Percentiles rank a stretch among this genome's conserved stretches.
phyloP scores from a whole-genome alignment of 2,888 invertebrate genomes.

The Sminthurides aquaticus region DNA sequence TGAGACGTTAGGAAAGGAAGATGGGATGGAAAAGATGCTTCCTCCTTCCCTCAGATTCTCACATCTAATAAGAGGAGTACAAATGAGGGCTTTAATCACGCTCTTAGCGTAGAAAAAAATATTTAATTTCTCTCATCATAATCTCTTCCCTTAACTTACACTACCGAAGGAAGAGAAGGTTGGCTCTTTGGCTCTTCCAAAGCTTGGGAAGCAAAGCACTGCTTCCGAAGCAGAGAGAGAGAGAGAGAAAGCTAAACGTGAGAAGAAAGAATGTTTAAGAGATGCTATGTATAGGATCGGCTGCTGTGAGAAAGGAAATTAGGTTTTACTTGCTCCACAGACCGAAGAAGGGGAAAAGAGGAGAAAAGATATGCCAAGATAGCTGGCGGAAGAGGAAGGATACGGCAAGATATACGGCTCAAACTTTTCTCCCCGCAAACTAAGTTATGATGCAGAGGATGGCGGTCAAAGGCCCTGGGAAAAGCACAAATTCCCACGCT shows the following conservation, averaged over 20 bases:
- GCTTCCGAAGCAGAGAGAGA: too few relatives aligned
- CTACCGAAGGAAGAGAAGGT: too few relatives aligned
- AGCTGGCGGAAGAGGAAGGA: neutral
- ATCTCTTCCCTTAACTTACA: neutral
- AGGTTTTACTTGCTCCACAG: neutral
- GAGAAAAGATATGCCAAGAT: neutral
- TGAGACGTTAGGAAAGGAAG: slow-evolving; percentile 6
- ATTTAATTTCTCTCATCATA: neutral
- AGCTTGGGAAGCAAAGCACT: too few relatives aligned
- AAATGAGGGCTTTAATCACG: slow-evolving; percentile 6
- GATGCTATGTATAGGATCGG: too few relatives aligned
- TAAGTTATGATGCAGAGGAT: neutral
- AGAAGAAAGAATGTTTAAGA: too few relatives aligned
- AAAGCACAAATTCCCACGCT: neutral
- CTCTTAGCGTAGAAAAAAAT: neutral
- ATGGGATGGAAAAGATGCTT: slow-evolving; percentile 2
- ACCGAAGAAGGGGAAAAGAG: neutral
- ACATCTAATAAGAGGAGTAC: slow-evolving; percentile 4
- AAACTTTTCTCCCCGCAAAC: neutral
- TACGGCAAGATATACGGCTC: neutral
- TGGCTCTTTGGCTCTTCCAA: too few relatives aligned
- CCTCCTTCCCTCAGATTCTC: slow-evolving; percentile 5
- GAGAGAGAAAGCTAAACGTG: too few relatives aligned
- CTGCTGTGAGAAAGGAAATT: too few relatives aligned
- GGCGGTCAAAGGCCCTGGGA: neutral